Percentiles rank a stretch among this genome's conserved stretches.
phyloP scores from a whole-genome alignment of 2,888 invertebrate genomes.

The Leucania comma region DNA sequence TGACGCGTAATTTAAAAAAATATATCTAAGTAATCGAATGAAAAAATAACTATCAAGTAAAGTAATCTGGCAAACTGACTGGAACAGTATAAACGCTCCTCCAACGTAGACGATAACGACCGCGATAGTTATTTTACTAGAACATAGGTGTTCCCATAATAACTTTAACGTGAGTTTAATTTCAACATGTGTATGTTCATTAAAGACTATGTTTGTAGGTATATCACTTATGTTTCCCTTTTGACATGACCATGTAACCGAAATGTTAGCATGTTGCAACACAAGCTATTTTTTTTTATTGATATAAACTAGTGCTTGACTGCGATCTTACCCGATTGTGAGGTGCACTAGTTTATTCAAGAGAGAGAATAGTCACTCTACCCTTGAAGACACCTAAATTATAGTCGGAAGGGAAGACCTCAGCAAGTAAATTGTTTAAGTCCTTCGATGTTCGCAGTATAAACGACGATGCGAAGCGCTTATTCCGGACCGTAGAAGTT shows the following conservation, averaged over 20 bases:
- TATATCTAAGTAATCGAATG: neutral
- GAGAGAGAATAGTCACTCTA: too few relatives aligned
- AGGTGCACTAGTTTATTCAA: too few relatives aligned
- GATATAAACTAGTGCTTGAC: too few relatives aligned
- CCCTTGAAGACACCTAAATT: too few relatives aligned
- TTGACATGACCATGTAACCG: neutral
- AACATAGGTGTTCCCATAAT: constrained; percentile 80
- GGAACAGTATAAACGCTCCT: constrained; percentile 49
- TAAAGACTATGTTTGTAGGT: constrained; percentile 71
- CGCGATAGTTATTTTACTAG: constrained; percentile 76
- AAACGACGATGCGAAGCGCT: too few relatives aligned
- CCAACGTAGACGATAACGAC: constrained; percentile 74
- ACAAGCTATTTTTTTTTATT: too few relatives aligned
- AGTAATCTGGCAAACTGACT: constrained; percentile 36
- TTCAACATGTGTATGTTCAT: constrained; percentile 74
- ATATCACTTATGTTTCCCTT: constrained; percentile 65
- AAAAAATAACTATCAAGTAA: constrained; percentile 4
- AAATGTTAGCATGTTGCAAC: neutral
- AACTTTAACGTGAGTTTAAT: constrained; percentile 80
- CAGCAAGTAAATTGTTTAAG: too few relatives aligned
- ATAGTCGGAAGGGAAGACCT: too few relatives aligned
- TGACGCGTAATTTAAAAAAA: neutral
- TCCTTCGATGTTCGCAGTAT: too few relatives aligned
- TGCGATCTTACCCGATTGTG: too few relatives aligned
- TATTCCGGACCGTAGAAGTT: too few relatives aligned